Conservation (phyloP, 1,140 invertebrate species). For the Conopomorpha cramerella region DNA sequence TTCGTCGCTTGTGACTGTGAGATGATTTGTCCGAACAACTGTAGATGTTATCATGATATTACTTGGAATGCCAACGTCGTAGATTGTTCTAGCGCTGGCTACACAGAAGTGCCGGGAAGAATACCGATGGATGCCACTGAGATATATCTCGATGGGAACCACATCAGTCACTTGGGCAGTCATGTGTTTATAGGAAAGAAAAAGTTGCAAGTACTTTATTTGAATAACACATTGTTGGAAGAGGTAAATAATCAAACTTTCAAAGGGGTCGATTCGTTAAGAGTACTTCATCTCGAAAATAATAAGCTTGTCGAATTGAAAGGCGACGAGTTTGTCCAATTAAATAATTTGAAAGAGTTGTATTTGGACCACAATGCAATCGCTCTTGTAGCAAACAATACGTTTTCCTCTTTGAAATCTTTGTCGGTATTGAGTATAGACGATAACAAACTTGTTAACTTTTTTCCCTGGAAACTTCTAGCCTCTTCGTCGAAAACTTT, state of each 20-base stretch:
- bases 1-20: constrained; percentile 90
- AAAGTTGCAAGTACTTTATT: constrained; percentile 79
- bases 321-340: constrained; percentile 75
- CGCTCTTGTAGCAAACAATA: constrained; percentile 73
- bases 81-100: constrained; percentile 80
- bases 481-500: constrained; percentile 61
- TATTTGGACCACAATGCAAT: constrained; percentile 83
- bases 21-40: constrained; percentile 87
- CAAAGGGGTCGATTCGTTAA: constrained; percentile 75
- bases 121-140: constrained; percentile 91
- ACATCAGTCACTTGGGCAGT: constrained; percentile 77
- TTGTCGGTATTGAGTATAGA: constrained; percentile 80
- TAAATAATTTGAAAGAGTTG: constrained; percentile 77
- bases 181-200: constrained; percentile 88
- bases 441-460: constrained; percentile 77
- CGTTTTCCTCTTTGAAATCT: constrained; percentile 73
- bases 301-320: constrained; percentile 75
- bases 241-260: constrained; percentile 85
- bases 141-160: constrained; percentile 86
- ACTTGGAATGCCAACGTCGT: constrained; percentile 91
- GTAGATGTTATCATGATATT: constrained; percentile 87
- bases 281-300: constrained; percentile 81
- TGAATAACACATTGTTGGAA: constrained; percentile 80
- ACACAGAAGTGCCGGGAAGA: constrained; percentile 72
- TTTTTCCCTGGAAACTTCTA: constrained; percentile 73